These are phyloP conservation scores for Zaprionus obscuricornis DNA, from an alignment of 2,888 invertebrate species.

Conservation along the genomic window DNA sequence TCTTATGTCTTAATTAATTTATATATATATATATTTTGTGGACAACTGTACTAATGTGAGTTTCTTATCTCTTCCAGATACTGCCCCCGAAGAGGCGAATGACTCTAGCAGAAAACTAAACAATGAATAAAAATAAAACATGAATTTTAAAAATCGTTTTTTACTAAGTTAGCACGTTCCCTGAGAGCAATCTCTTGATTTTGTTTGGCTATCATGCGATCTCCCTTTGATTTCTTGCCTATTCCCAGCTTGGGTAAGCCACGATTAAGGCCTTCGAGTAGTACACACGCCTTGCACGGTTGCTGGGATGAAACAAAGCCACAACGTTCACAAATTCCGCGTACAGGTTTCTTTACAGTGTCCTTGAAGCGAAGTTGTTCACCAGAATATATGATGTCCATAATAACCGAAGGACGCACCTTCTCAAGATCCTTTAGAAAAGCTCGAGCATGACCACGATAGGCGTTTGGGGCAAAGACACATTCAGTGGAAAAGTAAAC, in stretches of 20 bases:
- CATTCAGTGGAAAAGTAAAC: conserved; percentile 99
- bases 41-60: conserved; percentile 9
- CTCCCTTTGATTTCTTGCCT: conserved; percentile 93
- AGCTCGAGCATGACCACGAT: conserved; percentile 95
- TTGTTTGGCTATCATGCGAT: conserved; percentile 87
- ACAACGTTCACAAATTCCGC: conserved; percentile 92
- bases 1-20: not conserved
- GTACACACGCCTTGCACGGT: conserved; percentile 97
- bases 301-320: conserved; percentile 96
- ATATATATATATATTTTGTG: not conserved
- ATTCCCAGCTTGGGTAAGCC: conserved; percentile 96
- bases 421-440: conserved; percentile 97
- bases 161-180: conserved; percentile 82
- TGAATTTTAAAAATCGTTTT: conserved; percentile 81
- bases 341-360: conserved; percentile 91
- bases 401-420: conserved; percentile 94
- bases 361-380: conserved; percentile 93
- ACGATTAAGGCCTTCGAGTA: conserved; percentile 97
- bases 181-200: conserved; percentile 78
- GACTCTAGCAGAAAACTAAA: no score
- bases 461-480: conserved; percentile 98
- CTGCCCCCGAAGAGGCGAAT: no score
- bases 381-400: conserved; percentile 96
- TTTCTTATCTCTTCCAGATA: conserved; percentile 28
- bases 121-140: conserved; percentile 17